Conservation (phyloP, 2,888 invertebrate genomes). For the Ochropleura plecta region DNA sequence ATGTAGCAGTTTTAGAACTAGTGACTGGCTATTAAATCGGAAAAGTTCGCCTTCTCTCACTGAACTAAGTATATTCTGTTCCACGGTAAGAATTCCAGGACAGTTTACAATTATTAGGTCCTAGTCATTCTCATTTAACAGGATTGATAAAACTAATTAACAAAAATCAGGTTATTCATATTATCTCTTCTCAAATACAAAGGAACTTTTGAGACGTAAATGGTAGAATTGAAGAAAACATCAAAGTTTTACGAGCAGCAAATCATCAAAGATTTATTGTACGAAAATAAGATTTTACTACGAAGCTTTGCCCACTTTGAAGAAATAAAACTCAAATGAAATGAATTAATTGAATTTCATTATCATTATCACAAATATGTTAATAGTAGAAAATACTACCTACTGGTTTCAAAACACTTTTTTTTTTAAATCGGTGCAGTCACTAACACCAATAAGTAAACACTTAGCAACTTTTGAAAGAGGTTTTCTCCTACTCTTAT, state of each 20-base stretch:
- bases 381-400: not conserved
- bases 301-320: constrained; percentile 37
- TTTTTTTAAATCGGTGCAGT: not conserved
- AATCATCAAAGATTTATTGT: constrained; percentile 61
- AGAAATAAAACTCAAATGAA: constrained; percentile 44
- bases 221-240: constrained; percentile 43
- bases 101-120: not conserved
- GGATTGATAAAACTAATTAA: constrained; percentile 9
- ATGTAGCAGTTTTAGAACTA: constrained; percentile 22
- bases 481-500: too few species aligned
- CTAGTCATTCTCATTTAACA: not conserved
- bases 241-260: constrained; percentile 51
- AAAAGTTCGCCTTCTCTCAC: not conserved
- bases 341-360: constrained; percentile 37
- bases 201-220: constrained; percentile 16
- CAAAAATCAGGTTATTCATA: not conserved
- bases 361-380: not conserved
- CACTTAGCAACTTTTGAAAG: too few species aligned
- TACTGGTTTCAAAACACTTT: constrained; percentile 3
- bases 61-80: not conserved
- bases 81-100: too few species aligned
- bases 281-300: constrained; percentile 51
- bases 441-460: too few species aligned
- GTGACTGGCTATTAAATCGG: constrained; percentile 3
- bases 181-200: constrained; percentile 35